Percentiles rank a stretch among this genome's conserved stretches.
Conservation (phyloP, 2,113 vertebrate genomes). For the Alectura lathami region DNA sequence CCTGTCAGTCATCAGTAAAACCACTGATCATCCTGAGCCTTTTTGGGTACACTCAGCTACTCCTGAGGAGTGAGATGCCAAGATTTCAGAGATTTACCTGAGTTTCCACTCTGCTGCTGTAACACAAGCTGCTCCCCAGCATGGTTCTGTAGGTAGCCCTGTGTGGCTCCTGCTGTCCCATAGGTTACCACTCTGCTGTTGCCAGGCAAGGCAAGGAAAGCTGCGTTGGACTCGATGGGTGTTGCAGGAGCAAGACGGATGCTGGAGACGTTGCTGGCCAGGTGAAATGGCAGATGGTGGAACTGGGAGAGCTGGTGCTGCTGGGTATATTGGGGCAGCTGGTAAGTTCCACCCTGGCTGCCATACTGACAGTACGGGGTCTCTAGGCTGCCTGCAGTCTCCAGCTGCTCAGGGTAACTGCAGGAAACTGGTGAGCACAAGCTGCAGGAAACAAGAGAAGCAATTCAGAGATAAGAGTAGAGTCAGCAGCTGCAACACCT, state of each 20-base stretch:
- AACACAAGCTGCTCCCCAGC: constrained; percentile 64
- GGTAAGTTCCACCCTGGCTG: constrained; percentile 67
- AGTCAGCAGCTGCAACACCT: not conserved
- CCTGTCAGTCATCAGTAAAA: not conserved
- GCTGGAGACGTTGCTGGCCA: constrained; percentile 8
- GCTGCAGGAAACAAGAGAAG: constrained; percentile 19
- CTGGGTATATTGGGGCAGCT: constrained; percentile 57
- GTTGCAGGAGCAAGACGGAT: constrained; percentile 75
- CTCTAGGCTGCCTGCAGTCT: constrained; percentile 58
- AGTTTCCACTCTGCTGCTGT: constrained; percentile 68
- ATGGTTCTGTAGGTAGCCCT: constrained; percentile 74
- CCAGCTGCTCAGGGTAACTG: constrained; percentile 72
- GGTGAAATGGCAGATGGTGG: constrained; percentile 73
- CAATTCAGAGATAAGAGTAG: not conserved
- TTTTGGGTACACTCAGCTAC: not conserved
- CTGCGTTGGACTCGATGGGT: constrained; percentile 63
- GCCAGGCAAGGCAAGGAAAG: constrained; percentile 74
- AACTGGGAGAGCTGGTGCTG: constrained; percentile 64
- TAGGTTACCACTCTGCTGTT: constrained; percentile 67
- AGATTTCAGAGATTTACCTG: constrained; percentile 46
- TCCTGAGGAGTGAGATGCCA: not conserved
- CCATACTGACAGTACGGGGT: constrained; percentile 69
- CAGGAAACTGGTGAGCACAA: constrained; percentile 27
- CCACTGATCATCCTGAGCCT: not conserved
- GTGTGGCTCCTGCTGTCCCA: constrained; percentile 46